A percentile compares a stretch with the other conserved stretches of the same genome.
These are phyloP conservation scores for Caradrina clavipalpis DNA, from an alignment of 2,888 invertebrate genomes.

Conservation along the genomic window DNA sequence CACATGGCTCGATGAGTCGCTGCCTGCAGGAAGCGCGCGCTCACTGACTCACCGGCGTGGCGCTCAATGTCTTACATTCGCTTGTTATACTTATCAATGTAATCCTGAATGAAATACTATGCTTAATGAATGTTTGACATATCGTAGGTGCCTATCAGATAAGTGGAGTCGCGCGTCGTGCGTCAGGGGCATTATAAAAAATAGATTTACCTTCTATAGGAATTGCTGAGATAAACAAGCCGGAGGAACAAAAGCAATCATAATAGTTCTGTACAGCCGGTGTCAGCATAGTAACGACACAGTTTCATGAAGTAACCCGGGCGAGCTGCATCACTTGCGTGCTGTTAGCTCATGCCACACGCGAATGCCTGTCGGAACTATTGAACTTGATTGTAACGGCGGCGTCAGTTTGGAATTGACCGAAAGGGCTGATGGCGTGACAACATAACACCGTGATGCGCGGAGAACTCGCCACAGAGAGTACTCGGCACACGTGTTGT, in stretches of 20 bases:
- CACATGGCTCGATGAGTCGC: conserved; percentile 10
- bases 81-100: conserved; percentile 26
- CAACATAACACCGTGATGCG: not conserved
- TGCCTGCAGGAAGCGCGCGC: conserved; percentile 31
- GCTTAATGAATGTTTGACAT: conserved; percentile 15
- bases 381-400: conserved; percentile 17
- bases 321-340: no score
- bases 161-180: conserved; percentile 10
- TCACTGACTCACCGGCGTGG: conserved; percentile 19
- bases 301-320: not conserved
- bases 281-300: not conserved
- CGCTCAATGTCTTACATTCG: conserved; percentile 24
- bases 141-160: conserved; percentile 45
- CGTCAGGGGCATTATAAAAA: conserved; percentile 1
- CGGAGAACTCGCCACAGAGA: no score
- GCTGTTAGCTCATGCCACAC: not conserved
- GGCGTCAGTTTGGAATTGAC: conserved; percentile 4
- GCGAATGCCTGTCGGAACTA: conserved; percentile 3
- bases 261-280: not conserved
- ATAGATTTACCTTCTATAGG: not conserved
- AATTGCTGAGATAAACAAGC: conserved; percentile 9
- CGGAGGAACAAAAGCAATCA: no score
- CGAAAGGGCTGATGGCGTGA: not conserved
- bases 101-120: conserved; percentile 35
- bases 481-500: no score